Conservation (phyloP, 2,113 vertebrate genomes). For the Caranx ignobilis region DNA sequence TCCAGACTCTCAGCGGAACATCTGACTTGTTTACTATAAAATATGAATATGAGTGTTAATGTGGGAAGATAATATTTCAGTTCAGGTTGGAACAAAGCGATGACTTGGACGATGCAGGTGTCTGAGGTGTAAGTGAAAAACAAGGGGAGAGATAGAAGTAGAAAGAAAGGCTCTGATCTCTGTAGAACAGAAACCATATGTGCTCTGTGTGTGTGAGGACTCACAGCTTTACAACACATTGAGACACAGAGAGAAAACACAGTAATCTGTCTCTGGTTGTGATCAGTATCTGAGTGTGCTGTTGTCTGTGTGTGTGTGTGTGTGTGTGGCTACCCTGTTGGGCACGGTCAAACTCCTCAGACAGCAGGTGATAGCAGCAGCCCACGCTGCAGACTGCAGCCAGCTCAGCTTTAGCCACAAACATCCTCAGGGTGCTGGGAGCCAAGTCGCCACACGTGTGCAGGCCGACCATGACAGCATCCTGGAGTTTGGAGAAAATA, state of each 20-base stretch:
- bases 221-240: not conserved
- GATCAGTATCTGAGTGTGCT: not conserved
- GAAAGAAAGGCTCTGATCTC: not conserved
- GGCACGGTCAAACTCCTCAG: slow-evolving; percentile 91
- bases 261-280: not conserved
- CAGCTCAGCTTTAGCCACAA: slow-evolving; percentile 89
- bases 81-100: slow-evolving; percentile 28
- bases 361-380: slow-evolving; percentile 97
- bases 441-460: slow-evolving; percentile 98
- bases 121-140: slow-evolving; percentile 2
- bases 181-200: slow-evolving; percentile 34
- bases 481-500: slow-evolving; percentile 77
- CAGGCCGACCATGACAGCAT: slow-evolving; percentile 93
- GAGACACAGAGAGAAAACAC: not conserved
- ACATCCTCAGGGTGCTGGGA: slow-evolving; percentile 87
- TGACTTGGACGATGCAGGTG: slow-evolving; percentile 34
- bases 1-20: slow-evolving; percentile 25
- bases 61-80: slow-evolving; percentile 10
- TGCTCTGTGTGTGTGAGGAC: not conserved
- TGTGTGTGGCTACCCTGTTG: slow-evolving; percentile 79
- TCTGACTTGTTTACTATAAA: slow-evolving; percentile 54
- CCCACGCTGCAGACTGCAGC: slow-evolving; percentile 94
- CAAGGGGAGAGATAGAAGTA: not conserved
- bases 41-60: slow-evolving; percentile 40
- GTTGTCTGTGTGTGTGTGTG: not conserved